A percentile compares a stretch with the other conserved stretches of the same genome.
Conservation (phyloP, 2,113 vertebrate species). For the Struthio camelus region DNA sequence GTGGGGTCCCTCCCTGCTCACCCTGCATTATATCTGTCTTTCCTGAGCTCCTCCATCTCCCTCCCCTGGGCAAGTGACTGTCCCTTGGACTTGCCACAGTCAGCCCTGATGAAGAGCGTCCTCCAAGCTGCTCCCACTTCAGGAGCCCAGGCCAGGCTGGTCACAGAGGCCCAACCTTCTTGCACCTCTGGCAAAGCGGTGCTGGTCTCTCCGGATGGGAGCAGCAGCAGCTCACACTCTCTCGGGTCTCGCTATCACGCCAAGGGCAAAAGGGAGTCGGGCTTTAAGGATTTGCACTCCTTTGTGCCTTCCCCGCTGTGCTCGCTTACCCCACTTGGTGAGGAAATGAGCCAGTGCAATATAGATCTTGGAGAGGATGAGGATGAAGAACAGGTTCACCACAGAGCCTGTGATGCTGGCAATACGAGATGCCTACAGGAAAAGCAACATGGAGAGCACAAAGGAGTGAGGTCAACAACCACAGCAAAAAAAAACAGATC, state of each 20-base stretch:
- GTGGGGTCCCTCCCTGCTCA: not conserved
- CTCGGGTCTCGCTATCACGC: not conserved
- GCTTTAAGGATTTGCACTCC: not conserved
- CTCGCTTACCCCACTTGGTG: constrained; percentile 79
- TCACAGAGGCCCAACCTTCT: not conserved
- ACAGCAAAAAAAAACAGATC: not conserved
- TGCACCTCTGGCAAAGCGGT: not conserved
- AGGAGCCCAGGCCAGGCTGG: not conserved
- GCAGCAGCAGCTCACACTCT: not conserved
- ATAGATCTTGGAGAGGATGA: constrained; percentile 78
- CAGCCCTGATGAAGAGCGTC: not conserved
- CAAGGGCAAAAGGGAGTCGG: not conserved
- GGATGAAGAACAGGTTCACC: constrained; percentile 79
- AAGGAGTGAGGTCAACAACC: not conserved
- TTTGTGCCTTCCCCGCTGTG: not conserved
- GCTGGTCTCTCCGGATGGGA: not conserved
- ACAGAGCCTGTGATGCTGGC: constrained; percentile 76
- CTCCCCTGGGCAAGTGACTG: not conserved
- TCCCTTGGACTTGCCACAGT: not conserved
- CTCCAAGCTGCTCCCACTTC: not conserved
- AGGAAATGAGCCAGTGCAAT: constrained; percentile 74
- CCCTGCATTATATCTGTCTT: not conserved
- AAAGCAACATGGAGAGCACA: not conserved
- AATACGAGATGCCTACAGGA: constrained; percentile 70
- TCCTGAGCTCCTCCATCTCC: not conserved